Evolutionary conservation across 2,113 vertebrate species (phyloP).

Genomic region (Ophiodon elongatus): DNA sequence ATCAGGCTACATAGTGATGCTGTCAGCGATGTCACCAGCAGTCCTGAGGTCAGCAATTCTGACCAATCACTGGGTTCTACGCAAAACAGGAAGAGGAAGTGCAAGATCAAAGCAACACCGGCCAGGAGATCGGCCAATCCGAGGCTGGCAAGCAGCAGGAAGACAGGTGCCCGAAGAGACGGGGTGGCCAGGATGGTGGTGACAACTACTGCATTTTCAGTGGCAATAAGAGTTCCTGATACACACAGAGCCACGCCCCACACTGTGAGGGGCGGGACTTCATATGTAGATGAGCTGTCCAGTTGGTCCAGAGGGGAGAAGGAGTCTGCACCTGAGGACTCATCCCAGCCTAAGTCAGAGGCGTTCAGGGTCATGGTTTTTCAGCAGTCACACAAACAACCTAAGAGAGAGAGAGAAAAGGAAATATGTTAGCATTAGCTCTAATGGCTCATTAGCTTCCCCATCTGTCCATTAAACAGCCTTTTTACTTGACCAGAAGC

Average conservation of each 20-base stretch:
- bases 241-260: constrained; percentile 93
- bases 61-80: constrained; percentile 82
- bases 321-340: constrained; percentile 77
- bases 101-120: constrained; percentile 90
- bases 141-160: constrained; percentile 92
- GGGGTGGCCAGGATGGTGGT: constrained; percentile 90
- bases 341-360: constrained; percentile 79
- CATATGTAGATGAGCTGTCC: constrained; percentile 72
- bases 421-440: constrained; percentile 14
- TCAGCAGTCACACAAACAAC: constrained; percentile 39
- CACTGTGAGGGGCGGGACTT: constrained; percentile 80
- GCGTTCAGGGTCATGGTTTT: constrained; percentile 78
- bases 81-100: constrained; percentile 91
- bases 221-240: constrained; percentile 92
- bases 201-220: constrained; percentile 92
- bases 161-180: constrained; percentile 89
- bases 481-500: not conserved
- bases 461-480: constrained; percentile 21
- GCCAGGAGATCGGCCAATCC: constrained; percentile 93
- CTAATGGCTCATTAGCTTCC: constrained; percentile 10
- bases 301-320: constrained; percentile 71
- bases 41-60: constrained; percentile 88
- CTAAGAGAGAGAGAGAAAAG: constrained; percentile 34
- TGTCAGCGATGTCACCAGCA: constrained; percentile 90
- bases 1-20: constrained; percentile 93